phyloP scores from a whole-genome alignment of 2,797 vertebrate genomes.

The Syngnathus rostellatus region DNA sequence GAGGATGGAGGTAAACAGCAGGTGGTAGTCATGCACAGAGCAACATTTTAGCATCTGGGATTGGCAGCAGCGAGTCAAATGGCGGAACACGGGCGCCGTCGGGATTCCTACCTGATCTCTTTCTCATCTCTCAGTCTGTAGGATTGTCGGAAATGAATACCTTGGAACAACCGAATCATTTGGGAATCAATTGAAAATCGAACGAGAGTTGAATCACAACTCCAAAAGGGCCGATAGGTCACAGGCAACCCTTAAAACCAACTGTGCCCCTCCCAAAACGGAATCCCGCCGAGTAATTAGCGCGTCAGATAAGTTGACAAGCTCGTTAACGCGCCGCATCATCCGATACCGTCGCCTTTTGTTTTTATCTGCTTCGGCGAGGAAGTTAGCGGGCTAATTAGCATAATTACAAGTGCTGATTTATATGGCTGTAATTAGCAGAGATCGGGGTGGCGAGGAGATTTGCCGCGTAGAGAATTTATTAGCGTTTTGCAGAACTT shows the following conservation, averaged over 20 bases:
- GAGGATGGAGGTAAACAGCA: constrained; percentile 52
- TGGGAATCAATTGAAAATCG: neutral
- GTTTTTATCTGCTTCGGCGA: constrained; percentile 67
- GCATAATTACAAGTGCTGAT: constrained; percentile 69
- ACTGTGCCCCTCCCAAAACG: neutral
- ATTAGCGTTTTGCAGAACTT: neutral
- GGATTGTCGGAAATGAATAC: too few species aligned
- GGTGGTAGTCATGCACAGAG: constrained; percentile 59
- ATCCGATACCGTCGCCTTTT: constrained; percentile 58
- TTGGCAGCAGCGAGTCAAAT: constrained; percentile 5
- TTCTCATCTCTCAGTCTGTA: too few species aligned
- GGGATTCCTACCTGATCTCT: neutral
- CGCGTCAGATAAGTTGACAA: constrained; percentile 67
- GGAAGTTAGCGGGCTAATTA: constrained; percentile 69
- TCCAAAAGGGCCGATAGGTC: neutral
- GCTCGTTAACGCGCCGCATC: constrained; percentile 66
- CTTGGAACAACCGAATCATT: too few species aligned
- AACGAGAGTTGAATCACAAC: neutral
- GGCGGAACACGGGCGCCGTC: neutral
- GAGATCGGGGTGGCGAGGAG: constrained; percentile 38
- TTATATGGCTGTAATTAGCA: constrained; percentile 65
- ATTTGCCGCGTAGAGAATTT: constrained; percentile 6
- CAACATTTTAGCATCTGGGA: constrained; percentile 40
- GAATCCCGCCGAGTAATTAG: constrained; percentile 59
- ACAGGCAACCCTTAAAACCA: constrained; percentile 23